Evolutionary conservation across 2,113 vertebrate genomes (phyloP).

Genomic region (Geococcyx californianus): DNA sequence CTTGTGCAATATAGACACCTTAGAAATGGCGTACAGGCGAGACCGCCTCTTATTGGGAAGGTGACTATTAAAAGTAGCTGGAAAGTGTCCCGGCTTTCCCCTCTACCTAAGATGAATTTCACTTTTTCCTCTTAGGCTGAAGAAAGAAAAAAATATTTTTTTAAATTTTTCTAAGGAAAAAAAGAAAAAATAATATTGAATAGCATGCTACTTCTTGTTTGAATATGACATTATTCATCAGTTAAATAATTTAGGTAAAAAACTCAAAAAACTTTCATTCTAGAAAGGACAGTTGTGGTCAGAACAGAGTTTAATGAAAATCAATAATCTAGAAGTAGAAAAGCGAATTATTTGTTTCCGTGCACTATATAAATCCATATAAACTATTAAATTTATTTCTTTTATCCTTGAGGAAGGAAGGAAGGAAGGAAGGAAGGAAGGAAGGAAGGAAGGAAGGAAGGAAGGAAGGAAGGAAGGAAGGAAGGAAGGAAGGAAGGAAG

Average conservation of each 20-base stretch:
- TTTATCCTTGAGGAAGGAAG: background rate
- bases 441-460: background rate
- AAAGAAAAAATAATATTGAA: background rate
- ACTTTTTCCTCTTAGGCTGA: background rate
- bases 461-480: background rate
- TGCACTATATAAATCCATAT: background rate
- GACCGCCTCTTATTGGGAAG: background rate
- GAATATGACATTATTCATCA: background rate
- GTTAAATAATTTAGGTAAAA: background rate
- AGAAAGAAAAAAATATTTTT: background rate
- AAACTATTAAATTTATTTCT: background rate
- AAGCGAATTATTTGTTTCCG: background rate
- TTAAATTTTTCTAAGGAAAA: background rate
- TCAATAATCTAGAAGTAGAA: background rate
- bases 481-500: background rate
- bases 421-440: background rate
- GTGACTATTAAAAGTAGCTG: background rate
- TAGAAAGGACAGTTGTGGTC: background rate
- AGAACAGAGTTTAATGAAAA: background rate
- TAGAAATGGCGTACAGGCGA: background rate
- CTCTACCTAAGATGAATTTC: background rate
- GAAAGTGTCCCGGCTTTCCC: background rate
- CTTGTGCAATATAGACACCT: background rate
- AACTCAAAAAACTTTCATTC: background rate
- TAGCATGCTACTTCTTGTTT: background rate